phyloP scores from a whole-genome alignment of 2,797 vertebrate genomes.

The Gila robusta region DNA sequence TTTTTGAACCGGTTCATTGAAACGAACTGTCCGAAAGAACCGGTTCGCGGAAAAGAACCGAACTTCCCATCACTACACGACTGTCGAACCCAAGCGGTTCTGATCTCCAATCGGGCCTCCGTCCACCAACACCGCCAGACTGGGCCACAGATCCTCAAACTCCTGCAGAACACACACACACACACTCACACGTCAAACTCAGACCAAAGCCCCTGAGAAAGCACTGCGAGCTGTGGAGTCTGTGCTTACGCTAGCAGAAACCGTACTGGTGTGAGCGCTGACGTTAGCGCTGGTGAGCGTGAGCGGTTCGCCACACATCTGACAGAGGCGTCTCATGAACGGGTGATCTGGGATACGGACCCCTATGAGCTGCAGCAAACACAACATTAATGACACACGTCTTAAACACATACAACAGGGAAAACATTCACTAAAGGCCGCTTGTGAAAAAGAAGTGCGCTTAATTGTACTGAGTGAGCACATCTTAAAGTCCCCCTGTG shows the following conservation, averaged over 20 bases:
- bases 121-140: slow-evolving; percentile 88
- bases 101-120: slow-evolving; percentile 88
- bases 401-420: not conserved
- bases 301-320: slow-evolving; percentile 86
- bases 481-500: too few species aligned
- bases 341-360: slow-evolving; percentile 90
- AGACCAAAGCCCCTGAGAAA: not conserved
- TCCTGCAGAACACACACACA: slow-evolving; percentile 76
- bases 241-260: slow-evolving; percentile 84
- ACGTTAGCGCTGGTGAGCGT: slow-evolving; percentile 95
- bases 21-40: too few species aligned
- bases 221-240: too few species aligned
- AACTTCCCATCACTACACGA: slow-evolving; percentile 70
- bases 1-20: too few species aligned
- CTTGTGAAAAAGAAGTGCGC: too few species aligned
- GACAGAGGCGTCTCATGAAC: slow-evolving; percentile 88
- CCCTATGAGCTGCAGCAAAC: slow-evolving; percentile 87
- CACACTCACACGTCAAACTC: not conserved
- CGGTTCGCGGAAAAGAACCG: too few species aligned
- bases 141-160: slow-evolving; percentile 93
- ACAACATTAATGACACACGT: not conserved
- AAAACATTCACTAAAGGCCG: too few species aligned
- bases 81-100: slow-evolving; percentile 92
- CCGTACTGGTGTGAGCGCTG: slow-evolving; percentile 87
- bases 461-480: too few species aligned